Conservation (phyloP, 2,888 invertebrate genomes). For the Athalia cordata region DNA sequence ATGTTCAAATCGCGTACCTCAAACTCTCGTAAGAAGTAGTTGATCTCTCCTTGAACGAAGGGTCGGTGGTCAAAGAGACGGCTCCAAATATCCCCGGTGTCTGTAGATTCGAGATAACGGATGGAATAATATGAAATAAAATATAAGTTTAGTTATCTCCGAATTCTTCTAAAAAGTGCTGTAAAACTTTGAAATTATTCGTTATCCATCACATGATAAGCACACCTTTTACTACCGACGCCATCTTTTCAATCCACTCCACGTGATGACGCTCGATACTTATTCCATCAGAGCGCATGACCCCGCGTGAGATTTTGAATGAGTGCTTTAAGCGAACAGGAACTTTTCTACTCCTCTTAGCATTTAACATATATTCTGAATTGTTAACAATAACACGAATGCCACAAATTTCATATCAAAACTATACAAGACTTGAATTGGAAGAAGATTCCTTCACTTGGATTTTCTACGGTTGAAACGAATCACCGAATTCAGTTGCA, state of each 20-base stretch:
- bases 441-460: not conserved
- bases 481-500: not conserved
- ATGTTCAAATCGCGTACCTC: constrained; percentile 77
- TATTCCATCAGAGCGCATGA: too few relatives aligned
- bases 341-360: too few relatives aligned
- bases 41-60: constrained; percentile 90
- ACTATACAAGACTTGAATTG: too few relatives aligned
- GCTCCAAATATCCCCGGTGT: constrained; percentile 88
- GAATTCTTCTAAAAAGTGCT: not conserved
- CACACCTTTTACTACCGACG: constrained; percentile 71
- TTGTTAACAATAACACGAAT: too few relatives aligned
- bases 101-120: constrained; percentile 72
- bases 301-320: too few relatives aligned
- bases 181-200: constrained; percentile 5
- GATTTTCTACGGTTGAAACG: not conserved
- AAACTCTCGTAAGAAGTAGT: constrained; percentile 88
- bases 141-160: constrained; percentile 23
- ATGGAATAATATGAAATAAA: constrained; percentile 31
- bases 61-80: constrained; percentile 91
- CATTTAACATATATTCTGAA: too few relatives aligned
- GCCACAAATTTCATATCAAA: too few relatives aligned
- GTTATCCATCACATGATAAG: constrained; percentile 51
- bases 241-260: constrained; percentile 60
- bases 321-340: too few relatives aligned
- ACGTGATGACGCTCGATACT: too few relatives aligned